Base-by-base conservation (phyloP, 2,113 vertebrate genomes). In the Noctilio leporinus region DNA sequence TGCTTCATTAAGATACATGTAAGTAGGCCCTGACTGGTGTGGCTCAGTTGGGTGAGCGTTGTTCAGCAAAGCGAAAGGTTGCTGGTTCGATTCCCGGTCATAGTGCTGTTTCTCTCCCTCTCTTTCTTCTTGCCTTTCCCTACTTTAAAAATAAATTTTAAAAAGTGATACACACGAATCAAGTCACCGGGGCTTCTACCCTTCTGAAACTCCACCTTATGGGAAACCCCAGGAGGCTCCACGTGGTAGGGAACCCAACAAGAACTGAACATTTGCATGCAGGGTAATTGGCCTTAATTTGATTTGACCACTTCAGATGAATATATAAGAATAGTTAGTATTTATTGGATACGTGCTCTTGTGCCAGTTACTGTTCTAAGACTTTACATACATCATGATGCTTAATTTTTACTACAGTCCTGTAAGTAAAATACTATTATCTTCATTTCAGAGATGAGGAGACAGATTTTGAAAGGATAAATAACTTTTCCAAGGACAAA, bases 361-460 rank as follows among this genome's bases (percentile, higher is more conserved):
- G 10, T 88, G 24, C 69, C 35, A 62, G 40, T 92, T 59, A 78
- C 47, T 89, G 35, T 80, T 72, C 65, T 62, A 19, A 92, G 78
- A 53, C 3, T 86, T 91, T 65, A 49, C 7, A 14, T 53, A 28
- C 2, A 33, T 72, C 28, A 33, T 20, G 38, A 67, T 33, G 11
- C 81, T 59, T 77, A 38, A 59, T 83, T 82, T 85, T 73, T 75
- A 7, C 40, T 67, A 38, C 51, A 65, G 19, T 55, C 33, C 55
- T 55, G 7, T 49, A 81, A 77, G 67, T 67, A 24, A 78, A 84
- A 28, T 59, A 59, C 75, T 91, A 7, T 72, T 86, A 24, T 33
- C 75, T 38, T 86, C 40, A 0, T 87, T 96, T 76, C 80, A 88
- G 75, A 84, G 91, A 77, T 57, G 75, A 97, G 80, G 86, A 96